phyloP scores from a whole-genome alignment of 2,113 vertebrate genomes.

The Shinisaurus crocodilurus region DNA sequence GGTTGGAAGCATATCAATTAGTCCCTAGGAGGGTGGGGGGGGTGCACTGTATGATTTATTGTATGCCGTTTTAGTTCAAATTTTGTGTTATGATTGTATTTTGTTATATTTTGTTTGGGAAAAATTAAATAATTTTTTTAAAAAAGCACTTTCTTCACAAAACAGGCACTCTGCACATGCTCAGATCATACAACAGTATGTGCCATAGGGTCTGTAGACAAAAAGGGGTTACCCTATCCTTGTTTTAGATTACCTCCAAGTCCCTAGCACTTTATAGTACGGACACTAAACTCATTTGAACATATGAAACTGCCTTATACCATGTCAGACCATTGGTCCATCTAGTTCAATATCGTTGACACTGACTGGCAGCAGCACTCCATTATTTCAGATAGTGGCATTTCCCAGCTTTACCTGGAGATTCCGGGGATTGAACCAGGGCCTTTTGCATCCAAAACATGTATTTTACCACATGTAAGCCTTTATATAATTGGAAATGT shows the following conservation, averaged over 20 bases:
- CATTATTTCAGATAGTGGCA: neutral
- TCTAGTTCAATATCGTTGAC: neutral
- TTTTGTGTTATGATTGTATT: too few species aligned
- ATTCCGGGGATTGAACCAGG: neutral
- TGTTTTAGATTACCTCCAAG: neutral
- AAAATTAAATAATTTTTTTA: too few species aligned
- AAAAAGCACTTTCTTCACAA: neutral
- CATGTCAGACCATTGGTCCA: neutral
- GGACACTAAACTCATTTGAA: neutral
- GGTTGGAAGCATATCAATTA: too few species aligned
- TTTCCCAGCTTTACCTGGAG: neutral
- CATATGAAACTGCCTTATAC: neutral
- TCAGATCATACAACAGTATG: neutral
- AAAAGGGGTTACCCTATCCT: neutral
- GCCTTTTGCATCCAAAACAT: neutral
- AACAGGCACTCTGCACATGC: neutral
- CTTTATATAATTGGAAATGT: neutral
- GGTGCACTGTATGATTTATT: too few species aligned
- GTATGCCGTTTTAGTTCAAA: too few species aligned
- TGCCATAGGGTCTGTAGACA: neutral
- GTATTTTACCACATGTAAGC: neutral
- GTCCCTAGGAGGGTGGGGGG: too few species aligned
- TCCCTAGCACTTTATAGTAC: neutral
- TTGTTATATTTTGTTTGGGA: too few species aligned
- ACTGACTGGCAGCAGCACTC: neutral